A percentile compares a stretch with the other conserved stretches of the same genome.
Conservation (phyloP, 2,797 vertebrate species). For the Eutrigla gurnardus region DNA sequence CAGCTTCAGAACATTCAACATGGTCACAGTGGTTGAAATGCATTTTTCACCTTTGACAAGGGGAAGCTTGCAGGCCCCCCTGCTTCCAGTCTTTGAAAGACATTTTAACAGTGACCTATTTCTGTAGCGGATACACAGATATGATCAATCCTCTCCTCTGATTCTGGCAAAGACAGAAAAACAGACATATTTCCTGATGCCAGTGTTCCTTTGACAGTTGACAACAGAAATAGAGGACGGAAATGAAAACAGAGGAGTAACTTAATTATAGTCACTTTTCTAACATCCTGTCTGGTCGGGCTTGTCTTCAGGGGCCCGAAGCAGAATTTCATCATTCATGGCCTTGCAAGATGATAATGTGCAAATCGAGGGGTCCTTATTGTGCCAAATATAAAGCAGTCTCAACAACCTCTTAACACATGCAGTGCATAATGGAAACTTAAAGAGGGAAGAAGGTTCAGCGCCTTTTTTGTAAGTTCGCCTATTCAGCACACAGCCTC, state of each 20-base stretch:
- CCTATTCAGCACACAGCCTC: constrained; percentile 44
- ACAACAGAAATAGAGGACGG: not conserved
- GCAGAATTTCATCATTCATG: not conserved
- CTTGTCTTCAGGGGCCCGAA: not conserved
- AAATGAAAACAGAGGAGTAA: not conserved
- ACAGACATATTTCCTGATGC: not conserved
- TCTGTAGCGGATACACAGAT: not conserved
- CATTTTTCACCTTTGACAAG: not conserved
- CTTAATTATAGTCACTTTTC: not conserved
- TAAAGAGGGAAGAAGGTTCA: constrained; percentile 20
- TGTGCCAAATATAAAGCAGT: not conserved
- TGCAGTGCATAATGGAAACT: constrained; percentile 15
- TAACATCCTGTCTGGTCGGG: not conserved
- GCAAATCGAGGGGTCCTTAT: not conserved
- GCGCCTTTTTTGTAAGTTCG: constrained; percentile 3
- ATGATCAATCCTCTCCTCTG: not conserved
- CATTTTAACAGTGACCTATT: not conserved
- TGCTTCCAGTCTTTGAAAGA: not conserved
- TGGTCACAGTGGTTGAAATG: not conserved
- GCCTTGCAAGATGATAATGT: not conserved
- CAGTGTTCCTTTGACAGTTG: not conserved
- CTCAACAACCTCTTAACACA: not conserved
- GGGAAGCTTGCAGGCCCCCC: not conserved
- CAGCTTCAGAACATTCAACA: not conserved
- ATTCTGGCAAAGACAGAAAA: not conserved